Evolutionary conservation across 2,797 vertebrate species (phyloP).

Genomic region (Sebastes itinus): DNA sequence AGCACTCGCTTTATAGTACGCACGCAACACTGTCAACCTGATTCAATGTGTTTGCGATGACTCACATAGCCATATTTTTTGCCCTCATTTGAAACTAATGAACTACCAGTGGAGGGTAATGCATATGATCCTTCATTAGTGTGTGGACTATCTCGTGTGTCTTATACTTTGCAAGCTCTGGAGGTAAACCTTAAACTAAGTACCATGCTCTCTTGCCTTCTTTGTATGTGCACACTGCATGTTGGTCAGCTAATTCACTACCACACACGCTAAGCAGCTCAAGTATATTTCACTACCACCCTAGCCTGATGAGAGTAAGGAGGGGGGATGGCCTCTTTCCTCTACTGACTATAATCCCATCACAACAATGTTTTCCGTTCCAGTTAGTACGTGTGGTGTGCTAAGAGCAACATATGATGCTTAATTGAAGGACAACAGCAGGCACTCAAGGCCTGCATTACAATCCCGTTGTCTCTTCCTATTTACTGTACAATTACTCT

Average conservation of each 20-base stretch:
- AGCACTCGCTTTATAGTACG: background rate
- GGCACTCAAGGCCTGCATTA: background rate
- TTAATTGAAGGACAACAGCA: slow-evolving; percentile 15
- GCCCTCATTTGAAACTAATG: slow-evolving; percentile 56
- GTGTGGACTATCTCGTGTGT: background rate
- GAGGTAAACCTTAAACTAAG: background rate
- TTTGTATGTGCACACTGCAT: background rate
- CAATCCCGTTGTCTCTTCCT: background rate
- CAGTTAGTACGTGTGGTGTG: background rate
- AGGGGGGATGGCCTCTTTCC: slow-evolving; percentile 3
- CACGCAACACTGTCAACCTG: slow-evolving; percentile 18
- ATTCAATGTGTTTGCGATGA: slow-evolving; percentile 24
- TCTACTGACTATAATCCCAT: background rate
- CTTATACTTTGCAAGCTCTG: background rate
- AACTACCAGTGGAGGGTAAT: slow-evolving; percentile 11
- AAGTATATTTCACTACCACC: slow-evolving; percentile 33
- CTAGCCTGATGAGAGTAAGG: slow-evolving; percentile 4
- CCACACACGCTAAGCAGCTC: slow-evolving; percentile 44
- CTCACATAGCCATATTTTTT: background rate
- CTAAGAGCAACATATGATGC: background rate
- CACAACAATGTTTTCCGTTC: background rate
- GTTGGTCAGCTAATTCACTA: slow-evolving; percentile 24
- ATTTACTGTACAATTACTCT: slow-evolving; percentile 8
- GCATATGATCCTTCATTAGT: background rate
- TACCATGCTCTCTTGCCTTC: background rate